Base-by-base conservation (phyloP, 2,797 vertebrate species). In the Pantherophis alleghaniensis region DNA sequence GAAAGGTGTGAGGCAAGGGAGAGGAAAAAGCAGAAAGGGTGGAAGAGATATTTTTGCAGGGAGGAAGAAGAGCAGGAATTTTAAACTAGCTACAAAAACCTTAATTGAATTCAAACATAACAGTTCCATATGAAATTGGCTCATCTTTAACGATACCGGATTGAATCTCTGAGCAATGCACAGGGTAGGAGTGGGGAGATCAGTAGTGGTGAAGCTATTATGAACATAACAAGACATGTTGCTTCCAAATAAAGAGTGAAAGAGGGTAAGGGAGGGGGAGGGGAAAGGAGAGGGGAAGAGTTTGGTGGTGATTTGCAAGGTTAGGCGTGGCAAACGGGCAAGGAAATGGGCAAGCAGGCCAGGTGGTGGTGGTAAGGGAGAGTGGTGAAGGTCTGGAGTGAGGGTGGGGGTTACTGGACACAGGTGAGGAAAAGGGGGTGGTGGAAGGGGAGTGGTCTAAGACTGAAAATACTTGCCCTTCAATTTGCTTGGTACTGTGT, bases 381-480 rank as follows among this genome's bases (percentile, higher is more conserved):
- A 90, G 87, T 13, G 88, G 93, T 90, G 91, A 90, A 92, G 93
- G 91, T 90, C 53, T 90, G 94, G 97, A 94, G 92, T 94, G 94
- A 96, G 96, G 96, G 95, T 95, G 95, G 95, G 94, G 1, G 94
- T 96, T 95, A 95, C 96, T 96, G 96, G 97, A 96, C 95, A 95
- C 66, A 95, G 96, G 96, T 94, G 93, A 2, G 2, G 22, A 96
- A 96, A 92, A 95, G 95, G 28, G 96, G 93, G 96, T 96, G 97
- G 97, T 98, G 98, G 96, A 97, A 97, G 98, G 98, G 98, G 98
- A 98, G 98, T 98, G 99, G 98, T 99, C 99, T 99, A 99, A 99
- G 98, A 99, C 99, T 99, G 98, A 98, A 98, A 99, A 99, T 99
- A 99, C 99, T 99, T 99, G 99, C 99, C 99, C 99, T 99, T 99